Evolutionary conservation across 2,797 vertebrate species (phyloP).

Genomic region (Ctenopoma multispine): DNA sequence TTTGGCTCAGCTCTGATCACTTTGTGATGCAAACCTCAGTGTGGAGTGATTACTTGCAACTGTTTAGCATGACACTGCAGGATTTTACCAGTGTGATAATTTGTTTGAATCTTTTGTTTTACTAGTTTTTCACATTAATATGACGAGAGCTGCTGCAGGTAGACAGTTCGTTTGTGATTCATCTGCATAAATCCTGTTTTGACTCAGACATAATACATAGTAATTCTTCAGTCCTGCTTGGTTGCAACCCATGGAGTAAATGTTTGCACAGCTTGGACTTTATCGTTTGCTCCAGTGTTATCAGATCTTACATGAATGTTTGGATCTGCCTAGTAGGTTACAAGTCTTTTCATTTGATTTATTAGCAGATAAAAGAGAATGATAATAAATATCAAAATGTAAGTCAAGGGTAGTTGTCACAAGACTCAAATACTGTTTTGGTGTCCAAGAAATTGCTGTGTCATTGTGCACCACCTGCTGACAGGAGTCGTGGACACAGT

Average conservation of each 20-base stretch:
- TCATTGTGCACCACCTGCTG: background rate
- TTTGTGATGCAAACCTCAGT: slow-evolving; percentile 43
- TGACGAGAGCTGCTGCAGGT: background rate
- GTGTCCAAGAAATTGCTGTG: background rate
- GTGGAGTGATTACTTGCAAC: slow-evolving; percentile 16
- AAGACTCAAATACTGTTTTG: too few species aligned
- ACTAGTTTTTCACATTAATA: background rate
- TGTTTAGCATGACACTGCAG: slow-evolving; percentile 45
- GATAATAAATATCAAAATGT: background rate
- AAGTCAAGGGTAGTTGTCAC: slow-evolving; percentile 15
- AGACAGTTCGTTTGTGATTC: accelerated
- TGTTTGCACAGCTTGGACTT: slow-evolving; percentile 62
- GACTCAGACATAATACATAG: too few species aligned
- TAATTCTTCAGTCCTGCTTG: background rate
- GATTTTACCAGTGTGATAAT: background rate
- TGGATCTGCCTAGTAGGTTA: slow-evolving; percentile 22
- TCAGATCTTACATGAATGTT: slow-evolving; percentile 32
- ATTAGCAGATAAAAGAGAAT: background rate
- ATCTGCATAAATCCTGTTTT: slow-evolving; percentile 6
- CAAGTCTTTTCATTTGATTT: slow-evolving; percentile 28
- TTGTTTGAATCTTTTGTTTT: background rate
- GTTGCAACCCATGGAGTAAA: background rate
- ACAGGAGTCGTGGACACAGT: background rate
- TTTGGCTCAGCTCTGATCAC: slow-evolving; percentile 20
- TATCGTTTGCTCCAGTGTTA: slow-evolving; percentile 32